A percentile compares a stretch with the other conserved stretches of the same genome.
These are phyloP conservation scores for Erythrolamprus reginae DNA, from an alignment of 2,113 vertebrate genomes.

Conservation along the genomic window DNA sequence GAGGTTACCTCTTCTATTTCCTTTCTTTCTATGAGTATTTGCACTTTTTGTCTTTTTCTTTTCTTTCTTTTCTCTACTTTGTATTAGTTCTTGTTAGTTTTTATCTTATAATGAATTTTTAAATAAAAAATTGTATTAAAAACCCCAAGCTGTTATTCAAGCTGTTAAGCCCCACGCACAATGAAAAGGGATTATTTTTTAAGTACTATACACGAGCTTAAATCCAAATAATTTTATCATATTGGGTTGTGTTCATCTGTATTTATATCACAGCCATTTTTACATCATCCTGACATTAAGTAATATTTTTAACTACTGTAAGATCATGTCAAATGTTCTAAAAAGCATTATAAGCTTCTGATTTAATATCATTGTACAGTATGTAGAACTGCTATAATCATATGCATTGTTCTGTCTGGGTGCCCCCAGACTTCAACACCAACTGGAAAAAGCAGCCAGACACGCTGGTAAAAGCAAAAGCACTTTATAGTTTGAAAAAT, in stretches of 20 bases:
- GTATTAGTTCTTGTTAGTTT: background rate
- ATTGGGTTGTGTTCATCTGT: background rate
- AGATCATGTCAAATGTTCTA: background rate
- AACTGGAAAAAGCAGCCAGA: too few relatives aligned
- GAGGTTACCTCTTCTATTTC: background rate
- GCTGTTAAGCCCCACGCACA: background rate
- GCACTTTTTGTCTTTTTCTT: background rate
- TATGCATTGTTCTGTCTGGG: too few relatives aligned
- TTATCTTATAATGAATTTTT: background rate
- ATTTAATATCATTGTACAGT: background rate
- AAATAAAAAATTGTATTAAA: background rate
- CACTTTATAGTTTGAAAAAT: too few relatives aligned
- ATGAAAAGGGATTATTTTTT: background rate
- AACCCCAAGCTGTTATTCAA: background rate
- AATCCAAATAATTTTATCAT: background rate
- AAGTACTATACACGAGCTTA: background rate
- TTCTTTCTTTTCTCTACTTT: background rate
- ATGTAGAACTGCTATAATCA: background rate
- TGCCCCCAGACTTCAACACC: too few relatives aligned
- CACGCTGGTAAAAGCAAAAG: too few relatives aligned
- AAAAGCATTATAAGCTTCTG: background rate
- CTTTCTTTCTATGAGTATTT: background rate
- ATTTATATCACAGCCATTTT: background rate
- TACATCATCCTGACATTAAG: background rate
- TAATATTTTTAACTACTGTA: background rate